Conservation (phyloP, 2,888 invertebrate genomes). For the Pharmacophagus antenor region DNA sequence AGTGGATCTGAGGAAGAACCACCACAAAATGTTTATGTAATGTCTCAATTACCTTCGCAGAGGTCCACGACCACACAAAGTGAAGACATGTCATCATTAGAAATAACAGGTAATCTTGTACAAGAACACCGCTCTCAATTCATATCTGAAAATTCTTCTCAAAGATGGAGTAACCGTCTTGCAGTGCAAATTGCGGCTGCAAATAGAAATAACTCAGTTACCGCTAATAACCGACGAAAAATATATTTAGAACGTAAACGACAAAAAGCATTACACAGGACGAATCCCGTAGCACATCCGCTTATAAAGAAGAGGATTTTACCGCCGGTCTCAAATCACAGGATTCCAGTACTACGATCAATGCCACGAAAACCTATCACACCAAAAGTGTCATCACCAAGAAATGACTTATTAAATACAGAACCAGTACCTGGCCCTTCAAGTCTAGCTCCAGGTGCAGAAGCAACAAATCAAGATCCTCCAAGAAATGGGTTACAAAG, state of each 20-base stretch:
- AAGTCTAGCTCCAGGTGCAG: slow-evolving; percentile 40
- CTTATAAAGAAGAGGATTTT: slow-evolving; percentile 54
- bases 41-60: slow-evolving; percentile 20
- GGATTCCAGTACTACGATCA: slow-evolving; percentile 62
- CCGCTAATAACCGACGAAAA: slow-evolving; percentile 65
- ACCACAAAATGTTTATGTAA: slow-evolving; percentile 31
- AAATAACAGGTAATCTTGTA: neutral
- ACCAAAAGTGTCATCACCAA: slow-evolving; percentile 38
- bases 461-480: slow-evolving; percentile 39
- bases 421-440: slow-evolving; percentile 65
- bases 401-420: slow-evolving; percentile 40
- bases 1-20: slow-evolving; percentile 40
- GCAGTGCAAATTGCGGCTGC: slow-evolving; percentile 74
- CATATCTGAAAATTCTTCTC: slow-evolving; percentile 34
- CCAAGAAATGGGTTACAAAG: slow-evolving; percentile 44
- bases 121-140: neutral
- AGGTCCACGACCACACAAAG: slow-evolving; percentile 31
- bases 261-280: slow-evolving; percentile 66
- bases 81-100: slow-evolving; percentile 35
- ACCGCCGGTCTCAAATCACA: slow-evolving; percentile 61
- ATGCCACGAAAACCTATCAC: slow-evolving; percentile 47
- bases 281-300: slow-evolving; percentile 67
- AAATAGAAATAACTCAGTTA: slow-evolving; percentile 67
- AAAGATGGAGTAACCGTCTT: slow-evolving; percentile 68
- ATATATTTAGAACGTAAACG: slow-evolving; percentile 63